Evolutionary conservation across 2,113 vertebrate species (phyloP), one percentile per base, ranked within the genome.

Genomic region (Lepisosteus oculatus): DNA sequence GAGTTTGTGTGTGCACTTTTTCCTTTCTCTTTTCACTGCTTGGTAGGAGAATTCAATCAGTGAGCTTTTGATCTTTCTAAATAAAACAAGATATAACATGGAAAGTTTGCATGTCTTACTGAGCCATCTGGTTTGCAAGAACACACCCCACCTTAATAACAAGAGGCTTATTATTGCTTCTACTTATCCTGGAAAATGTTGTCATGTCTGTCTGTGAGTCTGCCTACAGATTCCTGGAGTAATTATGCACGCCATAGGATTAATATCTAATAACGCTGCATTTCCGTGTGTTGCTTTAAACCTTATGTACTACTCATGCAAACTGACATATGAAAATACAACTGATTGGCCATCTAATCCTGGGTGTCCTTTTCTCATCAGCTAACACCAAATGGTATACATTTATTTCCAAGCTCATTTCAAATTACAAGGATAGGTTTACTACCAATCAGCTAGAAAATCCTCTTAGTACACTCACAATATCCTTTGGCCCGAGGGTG

Each of bases 151-250:
- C 73, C 80, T 70, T 71, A 72, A 56, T 68, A 72, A 71, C 43
- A 67, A 78, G 17, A 74, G 55, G 66, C 13, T 42, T 6, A 57
- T 65, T 68, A 79, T 74, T 71, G 64, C 61, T 43, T 63, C 59
- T 55, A 43, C 74, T 75, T 70, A 72, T 77, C 55, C 68, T 67
- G 78, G 67, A 75, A 66, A 75, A 77, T 77, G 69, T 54, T 77
- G 77, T 79, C 71, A 76, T 76, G 76, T 80, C 74, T 77, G 65
- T 73, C 72, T 73, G 74, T 68, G 63, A 67, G 68, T 75, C 72
- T 77, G 77, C 54, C 29, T 69, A 13, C 43, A 61, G 68, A 74
- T 74, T 77, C 51, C 62, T 75, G 54, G 41, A 66, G 68, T 59
- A 67, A 75, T 74, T 74, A 68, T 43, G 8, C 44, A 55, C 76